Base-by-base conservation (phyloP, 1,140 invertebrate genomes). In the Ptiloglossa arizonensis region DNA sequence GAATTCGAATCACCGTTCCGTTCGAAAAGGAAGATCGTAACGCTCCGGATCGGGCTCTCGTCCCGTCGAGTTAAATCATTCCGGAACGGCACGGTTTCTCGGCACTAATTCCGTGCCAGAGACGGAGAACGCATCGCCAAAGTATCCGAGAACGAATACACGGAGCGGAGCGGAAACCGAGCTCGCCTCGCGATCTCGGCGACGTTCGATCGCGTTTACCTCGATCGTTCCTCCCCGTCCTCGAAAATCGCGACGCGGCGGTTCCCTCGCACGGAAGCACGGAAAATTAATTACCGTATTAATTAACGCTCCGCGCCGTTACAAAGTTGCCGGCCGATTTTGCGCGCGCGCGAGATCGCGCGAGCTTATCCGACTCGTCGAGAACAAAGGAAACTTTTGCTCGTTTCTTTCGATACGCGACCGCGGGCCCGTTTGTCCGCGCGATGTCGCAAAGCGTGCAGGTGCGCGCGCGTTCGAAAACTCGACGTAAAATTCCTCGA, bases 231-330 rank as follows among this genome's bases (percentile, higher is more conserved):
- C n/a, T n/a, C n/a, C n/a, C n/a, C n/a, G n/a, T n/a, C 35, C 60
- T 56, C 44, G 1, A 35, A 71, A 27, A 48, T 60, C 56, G 56
- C 60, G 52, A 70, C 67, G 44, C 69, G 29, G 24, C n/a, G n/a
- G n/a, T n/a, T n/a, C n/a, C n/a, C n/a, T n/a, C n/a, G n/a, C n/a
- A n/a, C n/a, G n/a, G 22, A 38, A 63, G 27, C 24, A 59, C 60
- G 22, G 50, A 60, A 35, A 68, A 75, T 68, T 79, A 79, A 79
- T 79, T 79, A 79, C 19, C 15, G 41, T 59, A 62, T 60, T 74
- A 75, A 74, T 67, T 75, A 79, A 79, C 60, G 67, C 63, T 71
- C 50, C 24, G 50, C 35, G 52, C 38, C 8, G 60, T 50, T 66
- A 71, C 79, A 82, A 81, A 77, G 81, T 44, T n/a, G 24, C 48